A percentile compares a stretch with the other conserved stretches of the same genome.
Evolutionary conservation across 1,140 invertebrate genomes (phyloP).

Genomic region (Tetramorium simillimum): DNA sequence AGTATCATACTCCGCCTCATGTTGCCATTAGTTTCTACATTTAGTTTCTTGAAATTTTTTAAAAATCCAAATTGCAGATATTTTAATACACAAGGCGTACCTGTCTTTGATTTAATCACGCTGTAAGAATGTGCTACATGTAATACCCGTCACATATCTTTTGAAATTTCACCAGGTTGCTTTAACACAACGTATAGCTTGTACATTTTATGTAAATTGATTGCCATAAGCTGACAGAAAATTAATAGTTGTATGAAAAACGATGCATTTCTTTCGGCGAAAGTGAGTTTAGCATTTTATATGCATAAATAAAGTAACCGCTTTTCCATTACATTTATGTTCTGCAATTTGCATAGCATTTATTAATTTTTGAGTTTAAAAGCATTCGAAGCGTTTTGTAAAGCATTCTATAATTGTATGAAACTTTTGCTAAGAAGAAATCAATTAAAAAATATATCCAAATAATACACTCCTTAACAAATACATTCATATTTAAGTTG

Average conservation of each 20-base stretch:
- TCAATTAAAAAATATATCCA: not conserved
- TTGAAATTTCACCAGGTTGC: slow-evolving; percentile 20
- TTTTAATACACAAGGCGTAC: not conserved
- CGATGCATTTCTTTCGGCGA: slow-evolving; percentile 42
- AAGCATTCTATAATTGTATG: not conserved
- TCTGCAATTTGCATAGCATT: not conserved
- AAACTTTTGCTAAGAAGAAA: not conserved
- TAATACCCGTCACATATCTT: slow-evolving; percentile 1
- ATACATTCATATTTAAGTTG: not conserved
- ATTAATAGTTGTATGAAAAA: not conserved
- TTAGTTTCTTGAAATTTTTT: not conserved
- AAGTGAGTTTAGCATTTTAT: not conserved
- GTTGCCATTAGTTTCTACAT: slow-evolving; percentile 12
- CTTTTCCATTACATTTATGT: not conserved
- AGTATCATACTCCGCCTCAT: not conserved
- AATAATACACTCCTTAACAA: not conserved
- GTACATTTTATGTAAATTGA: slow-evolving; percentile 57
- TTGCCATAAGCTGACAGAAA: not conserved
- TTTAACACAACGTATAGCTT: slow-evolving; percentile 5
- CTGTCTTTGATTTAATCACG: slow-evolving; percentile 1
- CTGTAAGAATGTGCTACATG: not conserved
- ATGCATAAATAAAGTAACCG: not conserved
- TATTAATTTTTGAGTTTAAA: not conserved
- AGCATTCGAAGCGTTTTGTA: not conserved
- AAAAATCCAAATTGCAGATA: not conserved